Base-by-base conservation (phyloP, 1,140 invertebrate species). In the Anthonomus grandis region DNA sequence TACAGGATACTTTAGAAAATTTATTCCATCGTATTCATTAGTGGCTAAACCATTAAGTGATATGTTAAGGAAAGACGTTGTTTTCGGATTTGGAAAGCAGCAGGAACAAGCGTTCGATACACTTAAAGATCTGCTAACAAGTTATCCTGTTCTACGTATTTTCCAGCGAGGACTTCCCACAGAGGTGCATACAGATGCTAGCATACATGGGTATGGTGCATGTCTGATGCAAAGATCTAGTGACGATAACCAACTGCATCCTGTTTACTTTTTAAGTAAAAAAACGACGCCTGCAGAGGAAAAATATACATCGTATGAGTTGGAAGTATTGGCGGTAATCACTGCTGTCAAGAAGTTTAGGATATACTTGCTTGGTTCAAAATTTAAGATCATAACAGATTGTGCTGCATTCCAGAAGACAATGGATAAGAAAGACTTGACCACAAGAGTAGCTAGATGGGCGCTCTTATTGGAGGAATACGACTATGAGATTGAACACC, bases 291-390 rank as follows among this genome's bases (percentile, higher is more conserved):
- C n/a, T n/a, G n/a, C n/a, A n/a, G 49, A n/a, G n/a, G n/a, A n/a
- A n/a, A n/a, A n/a, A n/a, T n/a, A n/a, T n/a, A n/a, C n/a, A n/a
- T n/a, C n/a, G n/a, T n/a, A n/a, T n/a, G n/a, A n/a, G n/a, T n/a
- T n/a, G 42, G 78, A 82, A 67, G 72, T 72, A 21, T 60, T 82
- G 23, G 76, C 78, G 0, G 73, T 81, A 12, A 66, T 79, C 4
- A 69, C 69, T 64, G 75, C 75, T 1, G 62, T 82, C 2, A 69
- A 76, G 45, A 74, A 78, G 44, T 81, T 79, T 59, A 39, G 73
- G 53, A 58, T 71, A n/a, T 83, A 79, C 65, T 60, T 83, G 22
- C 60, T 75, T 13, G 74, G 74, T n/a, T 74, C 65, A 42, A 49
- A 71, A 6, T 78, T 79, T 60, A 73, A 76, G 46, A 75, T 81